Conservation (phyloP, 1,140 invertebrate species). For the Zophobas atratus region DNA sequence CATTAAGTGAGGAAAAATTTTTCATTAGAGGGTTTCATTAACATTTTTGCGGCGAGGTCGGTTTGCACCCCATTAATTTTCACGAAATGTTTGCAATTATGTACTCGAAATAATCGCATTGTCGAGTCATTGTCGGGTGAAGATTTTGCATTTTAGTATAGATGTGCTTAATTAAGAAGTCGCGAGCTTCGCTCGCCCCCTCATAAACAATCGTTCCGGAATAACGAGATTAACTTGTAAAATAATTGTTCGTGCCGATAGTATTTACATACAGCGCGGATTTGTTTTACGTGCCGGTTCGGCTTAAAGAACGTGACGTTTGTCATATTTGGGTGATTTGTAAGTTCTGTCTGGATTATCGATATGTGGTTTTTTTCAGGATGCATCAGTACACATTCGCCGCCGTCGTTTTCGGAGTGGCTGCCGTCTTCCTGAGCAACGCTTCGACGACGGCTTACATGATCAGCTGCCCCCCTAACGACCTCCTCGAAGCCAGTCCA, state of each 20-base stretch:
- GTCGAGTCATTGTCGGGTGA: background rate
- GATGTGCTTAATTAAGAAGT: no score
- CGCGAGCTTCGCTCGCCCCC: no score
- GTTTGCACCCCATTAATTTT: no score
- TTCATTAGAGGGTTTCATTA: constrained; percentile 12
- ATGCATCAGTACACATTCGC: constrained; percentile 57
- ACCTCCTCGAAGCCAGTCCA: constrained; percentile 56
- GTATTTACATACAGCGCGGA: constrained; percentile 8
- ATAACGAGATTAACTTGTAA: constrained; percentile 6
- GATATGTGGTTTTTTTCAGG: constrained; percentile 46
- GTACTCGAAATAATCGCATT: constrained; percentile 30
- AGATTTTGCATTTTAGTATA: no score
- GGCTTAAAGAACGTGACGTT: constrained; percentile 40
- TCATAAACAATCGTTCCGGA: background rate
- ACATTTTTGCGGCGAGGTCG: background rate
- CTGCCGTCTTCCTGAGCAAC: constrained; percentile 50
- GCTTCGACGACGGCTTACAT: constrained; percentile 57
- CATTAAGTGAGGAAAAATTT: background rate
- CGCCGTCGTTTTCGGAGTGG: constrained; percentile 49
- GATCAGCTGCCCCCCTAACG: constrained; percentile 61
- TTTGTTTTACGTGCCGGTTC: constrained; percentile 32
- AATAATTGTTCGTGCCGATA: constrained; percentile 10
- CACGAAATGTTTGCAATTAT: no score
- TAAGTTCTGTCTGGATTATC: background rate
- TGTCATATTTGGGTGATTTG: constrained; percentile 6